Conservation (phyloP, 2,888 invertebrate genomes). For the Arctia plantaginis region DNA sequence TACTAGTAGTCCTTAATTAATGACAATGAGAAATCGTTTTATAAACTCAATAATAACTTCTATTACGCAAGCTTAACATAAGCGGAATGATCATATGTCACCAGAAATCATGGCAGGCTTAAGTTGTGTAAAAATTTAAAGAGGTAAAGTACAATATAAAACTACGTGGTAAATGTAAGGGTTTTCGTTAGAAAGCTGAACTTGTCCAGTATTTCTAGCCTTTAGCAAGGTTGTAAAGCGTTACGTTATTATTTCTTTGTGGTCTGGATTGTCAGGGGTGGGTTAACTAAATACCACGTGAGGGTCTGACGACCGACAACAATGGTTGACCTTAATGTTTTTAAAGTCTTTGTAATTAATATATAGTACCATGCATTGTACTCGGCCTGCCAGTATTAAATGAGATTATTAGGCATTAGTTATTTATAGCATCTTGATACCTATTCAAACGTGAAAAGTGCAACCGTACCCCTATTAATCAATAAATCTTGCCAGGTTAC, state of each 20-base stretch:
- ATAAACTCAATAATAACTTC: background rate
- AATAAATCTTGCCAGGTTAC: background rate
- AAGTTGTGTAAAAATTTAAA: too few relatives aligned
- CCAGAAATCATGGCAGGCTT: too few relatives aligned
- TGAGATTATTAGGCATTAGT: background rate
- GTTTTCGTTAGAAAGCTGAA: background rate
- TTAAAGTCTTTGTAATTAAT: background rate
- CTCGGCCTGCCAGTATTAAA: background rate
- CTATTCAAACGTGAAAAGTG: background rate
- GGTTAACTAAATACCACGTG: too few relatives aligned
- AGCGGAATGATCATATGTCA: too few relatives aligned
- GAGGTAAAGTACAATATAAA: background rate
- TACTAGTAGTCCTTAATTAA: background rate
- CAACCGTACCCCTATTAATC: background rate
- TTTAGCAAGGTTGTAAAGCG: background rate
- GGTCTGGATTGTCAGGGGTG: too few relatives aligned
- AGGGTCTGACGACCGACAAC: too few relatives aligned
- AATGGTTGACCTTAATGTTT: too few relatives aligned
- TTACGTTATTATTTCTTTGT: background rate
- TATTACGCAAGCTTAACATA: too few relatives aligned
- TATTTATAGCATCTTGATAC: background rate
- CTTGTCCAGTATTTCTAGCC: background rate
- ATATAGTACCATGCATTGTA: background rate
- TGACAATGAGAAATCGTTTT: background rate
- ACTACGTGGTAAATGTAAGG: background rate